Base-by-base conservation (phyloP, 2,797 vertebrate species). In the Tokudaia tokunoshimensis region DNA sequence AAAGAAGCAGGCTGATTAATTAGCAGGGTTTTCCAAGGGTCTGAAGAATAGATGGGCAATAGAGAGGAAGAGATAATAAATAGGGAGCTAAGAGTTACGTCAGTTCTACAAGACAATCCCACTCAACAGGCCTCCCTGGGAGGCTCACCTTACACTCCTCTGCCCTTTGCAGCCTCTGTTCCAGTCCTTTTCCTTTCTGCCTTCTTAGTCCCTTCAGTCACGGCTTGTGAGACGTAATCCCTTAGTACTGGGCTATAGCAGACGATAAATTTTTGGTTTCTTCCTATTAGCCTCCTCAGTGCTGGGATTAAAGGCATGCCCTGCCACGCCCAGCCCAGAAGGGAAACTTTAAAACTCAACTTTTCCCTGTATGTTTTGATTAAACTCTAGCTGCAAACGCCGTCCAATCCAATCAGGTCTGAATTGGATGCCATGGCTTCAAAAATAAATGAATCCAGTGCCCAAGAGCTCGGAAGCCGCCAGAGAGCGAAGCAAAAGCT, bases 111-210 rank as follows among this genome's bases (percentile, higher is more conserved):
- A 76, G 50, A 9, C 3, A 50, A 44, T 4, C 14, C 20, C 1
- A 14, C 13, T 37, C 37, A 15, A 2, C 0, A 37, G 65, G 24
- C 34, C 34, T 2, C 0, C 3, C 8, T 37, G 2, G 20, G 41
- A 3, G 19, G 14, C 50, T 37, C 79, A 59, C 11, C 20, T 3
- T 29, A 4, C 7, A 10, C 17, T 37, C 44, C 31, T 47, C 50
- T 61, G 24, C 26, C 52, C 80, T 59, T 52, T 75, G 59, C 6
- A 29, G 75, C 2, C 41, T 12, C 67, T 3, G 4, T n/a, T 22
- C 63, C 26, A 22, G 29, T 57, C 41, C 26, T 57, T 87, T 59
- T 22, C 24, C 26, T 15, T n/a, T 29, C 12, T 17, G 22, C 29
- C 17, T 26, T 19, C 31, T 57, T 10, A 55, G 55, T 10, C 50